Evolutionary conservation across 2,888 invertebrate species (phyloP), one percentile per base, ranked within the genome.

Genomic region (Crossocerus cetratus): DNA sequence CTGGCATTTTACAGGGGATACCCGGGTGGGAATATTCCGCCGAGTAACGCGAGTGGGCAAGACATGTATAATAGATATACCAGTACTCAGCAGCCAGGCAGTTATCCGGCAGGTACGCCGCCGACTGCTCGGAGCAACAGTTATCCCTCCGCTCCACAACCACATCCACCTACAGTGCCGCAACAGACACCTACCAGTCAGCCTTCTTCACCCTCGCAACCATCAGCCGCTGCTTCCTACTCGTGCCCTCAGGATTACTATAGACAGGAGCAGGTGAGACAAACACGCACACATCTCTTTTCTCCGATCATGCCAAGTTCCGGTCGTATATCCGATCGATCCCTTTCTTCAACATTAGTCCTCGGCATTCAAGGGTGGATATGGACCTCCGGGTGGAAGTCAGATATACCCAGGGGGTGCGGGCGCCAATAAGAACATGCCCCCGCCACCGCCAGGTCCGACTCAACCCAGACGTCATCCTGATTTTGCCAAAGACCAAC

Each of bases 401-500:
- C 89, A 91, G 78, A 89, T 90, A 77, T 92, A 92, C 85, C 87
- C 91, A 45, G 89, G 90, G 56, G 88, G 90, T 62, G 90, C 90
- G n/a, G 88, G 91, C 59, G 86, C 91, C 32, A 92, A 91, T 84
- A 93, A 93, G 86, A 92, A 91, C 80, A 92, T 93, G 92, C 93
- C 93, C 54, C 93, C 93, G 59, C 93, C 94, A 86, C 92, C 93
- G 78, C 93, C 94, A 65, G 90, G 90, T 65, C 89, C 90, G 32
- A 90, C 86, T 61, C 94, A 95, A 84, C 95, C 94, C 56, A 92
- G 96, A 83, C 92, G 96, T 86, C 96, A 96, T 92, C 96, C 96
- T 65, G 96, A 96, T 91, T 96, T 96, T 92, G 94, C 94, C 84
- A 95, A 95, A 91, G 95, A 96, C 87, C 94, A 93, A 87, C 93